Conservation (phyloP, 2,113 vertebrate species). For the Hydrolagus affinis region DNA sequence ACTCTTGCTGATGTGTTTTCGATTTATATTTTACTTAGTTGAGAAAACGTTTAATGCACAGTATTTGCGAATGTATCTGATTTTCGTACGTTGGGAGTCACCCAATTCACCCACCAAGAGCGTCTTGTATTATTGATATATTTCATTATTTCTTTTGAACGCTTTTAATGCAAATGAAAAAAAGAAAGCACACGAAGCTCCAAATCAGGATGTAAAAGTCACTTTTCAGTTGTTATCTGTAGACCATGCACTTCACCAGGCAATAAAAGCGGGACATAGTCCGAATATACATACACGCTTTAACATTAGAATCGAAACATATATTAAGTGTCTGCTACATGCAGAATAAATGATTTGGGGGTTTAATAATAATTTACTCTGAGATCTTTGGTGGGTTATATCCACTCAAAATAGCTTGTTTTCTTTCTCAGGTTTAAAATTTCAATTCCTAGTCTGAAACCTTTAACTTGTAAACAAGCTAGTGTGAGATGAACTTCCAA, state of each 20-base stretch:
- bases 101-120: background rate
- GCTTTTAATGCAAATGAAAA: background rate
- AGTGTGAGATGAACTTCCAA: background rate
- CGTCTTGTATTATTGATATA: background rate
- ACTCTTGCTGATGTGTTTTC: background rate
- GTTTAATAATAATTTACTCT: background rate
- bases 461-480: background rate
- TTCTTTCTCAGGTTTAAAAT: background rate
- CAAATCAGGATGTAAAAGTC: background rate
- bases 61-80: background rate
- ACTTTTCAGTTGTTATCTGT: background rate
- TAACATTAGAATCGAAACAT: background rate
- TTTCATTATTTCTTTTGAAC: background rate
- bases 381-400: background rate
- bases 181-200: background rate
- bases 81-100: background rate
- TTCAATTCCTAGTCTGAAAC: background rate
- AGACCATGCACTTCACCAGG: background rate
- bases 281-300: background rate
- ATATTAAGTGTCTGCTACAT: background rate
- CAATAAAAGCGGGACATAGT: background rate
- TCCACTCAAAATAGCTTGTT: background rate
- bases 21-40: background rate
- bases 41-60: background rate
- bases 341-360: background rate